Conservation (phyloP, 2,797 vertebrate genomes). For the Pterois miles region DNA sequence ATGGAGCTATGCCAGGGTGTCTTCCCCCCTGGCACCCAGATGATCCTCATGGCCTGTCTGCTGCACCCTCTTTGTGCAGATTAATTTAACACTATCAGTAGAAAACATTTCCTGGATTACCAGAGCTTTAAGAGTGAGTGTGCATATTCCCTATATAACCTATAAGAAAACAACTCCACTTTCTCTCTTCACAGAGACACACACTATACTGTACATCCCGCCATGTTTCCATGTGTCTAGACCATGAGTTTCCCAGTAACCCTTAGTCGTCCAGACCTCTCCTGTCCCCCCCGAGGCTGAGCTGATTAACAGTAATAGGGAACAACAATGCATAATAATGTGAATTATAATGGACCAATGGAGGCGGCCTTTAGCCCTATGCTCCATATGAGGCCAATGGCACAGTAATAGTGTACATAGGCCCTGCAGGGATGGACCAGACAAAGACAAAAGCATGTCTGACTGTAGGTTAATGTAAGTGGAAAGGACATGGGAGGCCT, state of each 20-base stretch:
- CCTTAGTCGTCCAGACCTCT: constrained; percentile 31
- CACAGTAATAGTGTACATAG: constrained; percentile 25
- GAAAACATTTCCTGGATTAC: constrained; percentile 73
- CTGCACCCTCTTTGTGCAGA: constrained; percentile 42
- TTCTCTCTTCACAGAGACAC: not conserved
- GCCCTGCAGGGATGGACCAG: constrained; percentile 57
- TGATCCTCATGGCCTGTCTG: constrained; percentile 44
- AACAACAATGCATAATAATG: constrained; percentile 75
- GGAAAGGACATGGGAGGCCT: constrained; percentile 54
- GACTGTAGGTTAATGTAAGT: constrained; percentile 58
- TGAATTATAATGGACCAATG: constrained; percentile 70
- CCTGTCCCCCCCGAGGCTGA: constrained; percentile 43
- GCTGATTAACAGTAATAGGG: constrained; percentile 70
- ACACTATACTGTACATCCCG: constrained; percentile 16
- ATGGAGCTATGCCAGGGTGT: constrained; percentile 60
- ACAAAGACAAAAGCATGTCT: constrained; percentile 56
- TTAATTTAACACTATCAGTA: constrained; percentile 62
- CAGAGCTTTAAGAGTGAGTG: constrained; percentile 12
- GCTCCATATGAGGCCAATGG: constrained; percentile 55
- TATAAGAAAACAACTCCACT: constrained; percentile 3
- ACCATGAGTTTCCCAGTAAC: constrained; percentile 48
- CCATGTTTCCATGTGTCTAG: constrained; percentile 46
- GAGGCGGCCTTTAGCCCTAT: constrained; percentile 41
- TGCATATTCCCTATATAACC: constrained; percentile 16
- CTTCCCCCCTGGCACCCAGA: constrained; percentile 43